Evolutionary conservation across 2,888 invertebrate genomes (phyloP).

Genomic region (Melinaea marsaeus): DNA sequence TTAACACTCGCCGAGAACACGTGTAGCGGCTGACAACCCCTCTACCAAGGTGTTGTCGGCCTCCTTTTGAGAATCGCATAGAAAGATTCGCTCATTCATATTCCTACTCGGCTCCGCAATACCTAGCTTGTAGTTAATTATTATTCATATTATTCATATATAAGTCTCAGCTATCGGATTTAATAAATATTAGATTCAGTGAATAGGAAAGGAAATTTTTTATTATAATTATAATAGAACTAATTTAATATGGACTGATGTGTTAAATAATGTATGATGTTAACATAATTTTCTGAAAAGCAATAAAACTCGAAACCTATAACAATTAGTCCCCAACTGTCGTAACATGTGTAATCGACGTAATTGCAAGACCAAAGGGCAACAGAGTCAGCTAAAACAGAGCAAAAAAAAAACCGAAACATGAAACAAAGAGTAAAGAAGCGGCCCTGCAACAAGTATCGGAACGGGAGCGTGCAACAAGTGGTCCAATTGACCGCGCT

Average conservation of each 20-base stretch:
- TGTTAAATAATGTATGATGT: too few species aligned
- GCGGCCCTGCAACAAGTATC: constrained; percentile 22
- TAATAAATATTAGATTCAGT: too few species aligned
- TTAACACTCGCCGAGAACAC: constrained; percentile 30
- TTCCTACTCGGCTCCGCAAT: neutral
- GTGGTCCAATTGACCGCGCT: constrained; percentile 26
- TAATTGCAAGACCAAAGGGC: neutral
- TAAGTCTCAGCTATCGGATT: too few species aligned
- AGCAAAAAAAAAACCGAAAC: constrained; percentile 11
- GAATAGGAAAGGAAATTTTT: too few species aligned
- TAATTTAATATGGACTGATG: too few species aligned
- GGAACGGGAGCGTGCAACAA: constrained; percentile 25
- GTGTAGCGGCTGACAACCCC: constrained; percentile 28
- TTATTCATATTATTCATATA: neutral
- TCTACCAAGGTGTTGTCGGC: constrained; percentile 26
- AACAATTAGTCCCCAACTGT: constrained; percentile 21
- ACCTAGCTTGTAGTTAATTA: constrained; percentile 6
- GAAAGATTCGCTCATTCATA: constrained; percentile 18
- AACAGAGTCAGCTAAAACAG: constrained; percentile 2
- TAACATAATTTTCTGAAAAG: neutral
- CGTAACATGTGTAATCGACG: constrained; percentile 14
- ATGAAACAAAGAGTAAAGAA: constrained; percentile 21
- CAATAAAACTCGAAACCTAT: neutral
- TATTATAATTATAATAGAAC: too few species aligned
- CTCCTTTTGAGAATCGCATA: constrained; percentile 15